Percentiles rank a stretch among this genome's conserved stretches.
Evolutionary conservation across 1,140 invertebrate genomes (phyloP).

Genomic region (Drosophila kanapiae): DNA sequence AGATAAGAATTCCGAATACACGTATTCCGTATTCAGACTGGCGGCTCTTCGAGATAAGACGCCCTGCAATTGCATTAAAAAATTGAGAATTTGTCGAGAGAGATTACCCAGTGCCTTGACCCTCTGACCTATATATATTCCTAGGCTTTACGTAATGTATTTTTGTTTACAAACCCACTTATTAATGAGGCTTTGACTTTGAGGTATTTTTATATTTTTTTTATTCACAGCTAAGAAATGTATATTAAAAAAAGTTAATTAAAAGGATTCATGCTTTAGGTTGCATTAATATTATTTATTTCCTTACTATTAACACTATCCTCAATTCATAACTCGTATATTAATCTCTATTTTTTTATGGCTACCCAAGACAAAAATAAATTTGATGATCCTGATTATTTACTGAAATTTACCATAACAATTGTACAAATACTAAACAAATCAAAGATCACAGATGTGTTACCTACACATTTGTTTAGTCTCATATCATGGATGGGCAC

Average conservation of each 20-base stretch:
- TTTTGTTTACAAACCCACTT: constrained; percentile 13
- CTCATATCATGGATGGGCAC: too few species aligned
- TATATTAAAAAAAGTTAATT: background rate
- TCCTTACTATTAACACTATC: too few species aligned
- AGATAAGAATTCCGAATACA: constrained; percentile 4
- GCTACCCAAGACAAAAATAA: too few species aligned
- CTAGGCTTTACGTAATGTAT: constrained; percentile 10
- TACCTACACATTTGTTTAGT: too few species aligned
- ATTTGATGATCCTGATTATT: too few species aligned
- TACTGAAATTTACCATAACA: too few species aligned
- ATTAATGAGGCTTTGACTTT: constrained; percentile 1
- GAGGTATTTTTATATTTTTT: constrained; percentile 11
- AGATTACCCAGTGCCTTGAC: constrained; percentile 35
- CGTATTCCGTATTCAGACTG: background rate
- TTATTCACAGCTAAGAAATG: background rate
- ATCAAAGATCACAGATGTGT: background rate
- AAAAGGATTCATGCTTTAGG: background rate
- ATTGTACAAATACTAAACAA: background rate
- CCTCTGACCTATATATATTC: constrained; percentile 26
- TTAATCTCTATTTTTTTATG: too few species aligned
- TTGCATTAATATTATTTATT: too few species aligned
- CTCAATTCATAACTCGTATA: too few species aligned
- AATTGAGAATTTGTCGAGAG: constrained; percentile 1
- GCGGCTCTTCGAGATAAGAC: constrained; percentile 14
- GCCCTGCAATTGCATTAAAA: constrained; percentile 5